These are phyloP conservation scores for Tympanoctomys barrerae DNA, from an alignment of 2,797 vertebrate genomes.

Conservation along the genomic window DNA sequence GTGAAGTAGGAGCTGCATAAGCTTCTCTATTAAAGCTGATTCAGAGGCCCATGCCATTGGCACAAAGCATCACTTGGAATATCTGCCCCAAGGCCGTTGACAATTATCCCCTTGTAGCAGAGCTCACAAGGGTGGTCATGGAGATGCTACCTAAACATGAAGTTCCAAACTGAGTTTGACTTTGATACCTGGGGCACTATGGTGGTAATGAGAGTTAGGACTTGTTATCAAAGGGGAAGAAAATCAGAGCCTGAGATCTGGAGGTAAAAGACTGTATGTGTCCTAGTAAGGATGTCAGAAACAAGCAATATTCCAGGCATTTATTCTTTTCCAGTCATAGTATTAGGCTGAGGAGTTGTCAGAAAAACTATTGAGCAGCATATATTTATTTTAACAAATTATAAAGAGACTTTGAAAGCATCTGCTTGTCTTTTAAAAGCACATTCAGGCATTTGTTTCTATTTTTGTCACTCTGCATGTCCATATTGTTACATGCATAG, in stretches of 20 bases:
- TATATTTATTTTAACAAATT: constrained; percentile 50
- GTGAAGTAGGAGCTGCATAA: not conserved
- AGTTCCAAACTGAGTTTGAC: constrained; percentile 1
- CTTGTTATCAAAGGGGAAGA: not conserved
- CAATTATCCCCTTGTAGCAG: not conserved
- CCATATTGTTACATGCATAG: constrained; percentile 21
- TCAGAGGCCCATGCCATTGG: not conserved
- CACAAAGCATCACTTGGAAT: not conserved
- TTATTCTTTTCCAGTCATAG: constrained; percentile 23
- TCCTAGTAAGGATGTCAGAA: not conserved
- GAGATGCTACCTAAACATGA: not conserved
- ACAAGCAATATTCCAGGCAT: too few species aligned
- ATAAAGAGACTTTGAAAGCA: constrained; percentile 48
- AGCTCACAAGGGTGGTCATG: not conserved
- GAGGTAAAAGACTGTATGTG: constrained; percentile 21
- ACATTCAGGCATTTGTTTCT: constrained; percentile 57
- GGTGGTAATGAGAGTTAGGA: not conserved
- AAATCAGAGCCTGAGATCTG: not conserved
- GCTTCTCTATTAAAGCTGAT: constrained; percentile 24
- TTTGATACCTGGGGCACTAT: not conserved
- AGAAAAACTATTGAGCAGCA: constrained; percentile 37
- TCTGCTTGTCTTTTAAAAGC: constrained; percentile 57
- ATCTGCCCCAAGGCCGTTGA: constrained; percentile 12
- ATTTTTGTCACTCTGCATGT: not conserved
- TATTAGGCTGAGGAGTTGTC: constrained; percentile 22